Evolutionary conservation across 2,888 invertebrate species (phyloP), one percentile per base, ranked within the genome.

Genomic region (Lithophane socia): DNA sequence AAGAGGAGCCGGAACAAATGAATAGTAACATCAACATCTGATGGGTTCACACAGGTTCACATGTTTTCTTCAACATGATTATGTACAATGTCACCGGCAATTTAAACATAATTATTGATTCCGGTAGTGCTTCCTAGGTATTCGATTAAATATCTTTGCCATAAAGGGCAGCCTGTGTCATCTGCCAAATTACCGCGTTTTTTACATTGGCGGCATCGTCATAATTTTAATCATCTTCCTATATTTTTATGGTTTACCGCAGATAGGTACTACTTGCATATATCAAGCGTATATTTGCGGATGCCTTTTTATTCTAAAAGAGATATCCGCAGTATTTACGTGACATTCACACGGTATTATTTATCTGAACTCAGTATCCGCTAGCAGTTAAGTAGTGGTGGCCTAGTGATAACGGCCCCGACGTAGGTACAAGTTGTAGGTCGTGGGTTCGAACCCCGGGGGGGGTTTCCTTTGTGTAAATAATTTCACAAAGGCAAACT

Each of bases 111-210:
- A 49, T 3, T 24, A 60, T 29, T 42, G 49, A 77, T 63, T 13
- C 10, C 13, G 13, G 21, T 16, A 66, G 16, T 54, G 29, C 58
- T 52, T 72, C 37, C 58, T 75, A 29, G 16, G 2, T 47, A 49
- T 49, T 29, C 21, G 54, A 37, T 73, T 67, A 52, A 84, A 73
- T 75, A 54, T 16, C 42, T 70, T 73, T 4, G 52, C 82, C 77
- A 37, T 73, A 21, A 47, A 64, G 0, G 47, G 67, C 2, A 65
- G 21, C 29, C 18, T 10, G 42, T 67, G n/a, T 44, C 73, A 56
- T 81, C 56, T 52, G 54, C 69, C 47, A n/a, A 71, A 76, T 60
- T 56, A 56, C 21, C 0, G 12, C 8, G 24, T 37, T 29, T 37
- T 24, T 47, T 24, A 24, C 24, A 18, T 42, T 13, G 56, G 12